A percentile compares a stretch with the other conserved stretches of the same genome.
phyloP scores from a whole-genome alignment of 2,113 vertebrate species.

The Grus americana region DNA sequence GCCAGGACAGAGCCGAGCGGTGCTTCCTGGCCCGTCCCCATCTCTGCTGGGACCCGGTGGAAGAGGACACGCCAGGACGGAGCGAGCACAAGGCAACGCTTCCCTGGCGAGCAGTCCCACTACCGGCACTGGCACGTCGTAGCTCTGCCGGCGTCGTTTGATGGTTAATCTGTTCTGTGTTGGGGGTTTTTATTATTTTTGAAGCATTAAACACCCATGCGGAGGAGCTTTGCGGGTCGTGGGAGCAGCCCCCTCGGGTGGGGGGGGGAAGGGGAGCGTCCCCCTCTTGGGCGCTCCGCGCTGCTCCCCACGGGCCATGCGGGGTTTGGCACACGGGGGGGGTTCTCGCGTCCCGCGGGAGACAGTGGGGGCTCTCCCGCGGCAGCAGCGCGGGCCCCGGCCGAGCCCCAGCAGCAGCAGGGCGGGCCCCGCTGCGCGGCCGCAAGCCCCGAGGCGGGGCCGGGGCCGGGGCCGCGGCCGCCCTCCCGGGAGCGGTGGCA shows the following conservation, averaged over 20 bases:
- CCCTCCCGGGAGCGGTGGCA: no score
- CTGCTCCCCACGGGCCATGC: background rate
- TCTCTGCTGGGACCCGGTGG: background rate
- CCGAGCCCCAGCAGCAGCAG: background rate
- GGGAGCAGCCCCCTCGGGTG: no score
- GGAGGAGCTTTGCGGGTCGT: no score
- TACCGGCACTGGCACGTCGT: accelerated
- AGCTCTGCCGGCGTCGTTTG: background rate
- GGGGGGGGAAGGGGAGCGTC: no score
- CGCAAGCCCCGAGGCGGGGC: background rate
- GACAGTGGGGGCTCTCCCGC: no score
- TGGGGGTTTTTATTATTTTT: accelerated
- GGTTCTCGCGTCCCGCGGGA: no score
- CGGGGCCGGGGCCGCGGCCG: background rate
- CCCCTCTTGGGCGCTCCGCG: background rate
- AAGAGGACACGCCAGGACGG: no score
- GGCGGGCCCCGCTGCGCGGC: background rate
- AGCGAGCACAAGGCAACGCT: accelerated
- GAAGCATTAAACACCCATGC: no score
- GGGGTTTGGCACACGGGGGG: background rate
- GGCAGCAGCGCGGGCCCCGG: no score
- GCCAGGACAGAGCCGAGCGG: accelerated
- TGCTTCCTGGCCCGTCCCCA: background rate
- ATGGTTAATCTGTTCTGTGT: background rate
- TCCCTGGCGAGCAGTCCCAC: accelerated